Base-by-base conservation (phyloP, 1,140 invertebrate genomes). In the Bombus difficillimus region DNA sequence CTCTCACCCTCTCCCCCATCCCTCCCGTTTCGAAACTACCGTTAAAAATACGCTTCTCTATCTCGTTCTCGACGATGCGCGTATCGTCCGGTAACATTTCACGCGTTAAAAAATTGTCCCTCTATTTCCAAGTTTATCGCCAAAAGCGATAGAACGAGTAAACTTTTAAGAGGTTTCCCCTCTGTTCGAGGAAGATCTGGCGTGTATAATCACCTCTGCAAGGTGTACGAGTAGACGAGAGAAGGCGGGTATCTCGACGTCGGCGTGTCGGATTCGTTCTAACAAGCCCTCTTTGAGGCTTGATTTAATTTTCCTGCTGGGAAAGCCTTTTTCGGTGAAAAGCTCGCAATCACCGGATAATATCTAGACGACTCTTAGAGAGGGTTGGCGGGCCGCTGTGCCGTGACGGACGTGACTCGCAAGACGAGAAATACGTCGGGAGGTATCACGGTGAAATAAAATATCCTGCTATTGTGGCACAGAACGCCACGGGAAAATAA, bases 311-410 rank as follows among this genome's bases (percentile, higher is more conserved):
- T 81, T 53, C 83, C 43, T 2, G 8, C 41, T 12, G 28, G 6
- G 53, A n/a, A 34, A 22, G 66, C 57, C 57, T 77, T 80, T 85
- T 80, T 53, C 47, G 28, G 77, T 41, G 68, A 47, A 85, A 73
- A 79, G 83, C 77, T 85, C 77, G 77, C 83, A 81, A 81, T 85
- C 83, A 85, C 69, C 77, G 83, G 59, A 37, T 81, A 81, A 85
- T 85, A 81, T 74, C 41, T n/a, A 68, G 57, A 68, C 77, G 68
- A 85, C 53, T 79, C 13, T 22, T 22, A 15, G 8, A 43, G 64
- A 64, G 41, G 62, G 47, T 1, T 43, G 62, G 32, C 64, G 28
- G 62, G 18, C 47, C 47, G 47, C 47, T 53, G 47, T 53, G 28
- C 34, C 22, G 10, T 47, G 75, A 79, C 57, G 66, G 75, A 84